Conservation (phyloP, 92 coral and sea anemone species). For the Actinostola sp. region DNA sequence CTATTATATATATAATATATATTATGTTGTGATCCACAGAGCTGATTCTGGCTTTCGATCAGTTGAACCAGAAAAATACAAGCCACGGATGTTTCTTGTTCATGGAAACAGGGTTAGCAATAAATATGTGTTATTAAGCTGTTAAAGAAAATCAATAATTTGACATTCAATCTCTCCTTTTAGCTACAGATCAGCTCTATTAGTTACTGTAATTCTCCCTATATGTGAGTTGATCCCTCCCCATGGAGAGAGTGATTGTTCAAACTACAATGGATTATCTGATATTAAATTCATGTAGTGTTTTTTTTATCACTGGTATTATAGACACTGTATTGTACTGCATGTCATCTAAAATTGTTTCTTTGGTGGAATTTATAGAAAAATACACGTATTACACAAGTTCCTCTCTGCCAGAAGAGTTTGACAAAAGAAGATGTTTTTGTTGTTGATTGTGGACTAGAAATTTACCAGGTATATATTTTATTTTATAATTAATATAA, state of each 20-base stretch:
- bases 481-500: background rate
- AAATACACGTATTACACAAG: conserved; percentile 50
- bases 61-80: conserved; percentile 57
- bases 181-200: background rate
- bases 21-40: too few relatives aligned
- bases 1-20: too few relatives aligned
- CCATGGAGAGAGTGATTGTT: too few relatives aligned
- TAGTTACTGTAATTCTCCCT: too few relatives aligned
- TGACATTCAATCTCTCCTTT: background rate
- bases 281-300: too few relatives aligned
- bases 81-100: conserved; percentile 28
- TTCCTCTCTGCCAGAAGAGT: conserved; percentile 44
- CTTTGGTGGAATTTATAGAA: conserved; percentile 28
- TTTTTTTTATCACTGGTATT: background rate
- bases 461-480: conserved; percentile 68
- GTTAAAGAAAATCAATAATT: background rate
- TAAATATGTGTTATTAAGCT: conserved; percentile 11
- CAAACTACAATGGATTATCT: too few relatives aligned
- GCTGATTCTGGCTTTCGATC: conserved; percentile 83
- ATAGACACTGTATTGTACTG: background rate
- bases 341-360: background rate
- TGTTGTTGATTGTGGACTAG: conserved; percentile 77
- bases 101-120: conserved; percentile 56
- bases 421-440: conserved; percentile 82
- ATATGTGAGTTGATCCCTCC: too few relatives aligned